Evolutionary conservation across 2,113 vertebrate genomes (phyloP).

Genomic region (Cheirogaleus medius): DNA sequence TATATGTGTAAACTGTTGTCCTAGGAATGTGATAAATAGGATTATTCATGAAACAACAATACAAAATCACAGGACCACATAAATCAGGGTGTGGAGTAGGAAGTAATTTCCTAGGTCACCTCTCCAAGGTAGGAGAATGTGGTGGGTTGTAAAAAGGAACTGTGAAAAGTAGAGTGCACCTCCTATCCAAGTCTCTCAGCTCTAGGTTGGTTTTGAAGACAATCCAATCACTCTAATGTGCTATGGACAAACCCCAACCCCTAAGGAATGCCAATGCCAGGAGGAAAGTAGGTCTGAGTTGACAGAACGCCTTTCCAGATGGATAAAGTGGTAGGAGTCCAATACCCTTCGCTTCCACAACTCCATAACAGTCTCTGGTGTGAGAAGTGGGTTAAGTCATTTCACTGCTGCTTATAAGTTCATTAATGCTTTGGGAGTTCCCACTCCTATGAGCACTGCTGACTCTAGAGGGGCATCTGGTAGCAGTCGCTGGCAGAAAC

Average conservation of each 20-base stretch:
- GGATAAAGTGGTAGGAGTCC: not conserved
- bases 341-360: not conserved
- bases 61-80: not conserved
- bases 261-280: not conserved
- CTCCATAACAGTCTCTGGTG: not conserved
- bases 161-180: not conserved
- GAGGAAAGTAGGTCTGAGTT: not conserved
- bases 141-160: not conserved
- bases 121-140: not conserved
- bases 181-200: not conserved
- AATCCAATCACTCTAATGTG: not conserved
- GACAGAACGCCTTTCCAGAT: not conserved
- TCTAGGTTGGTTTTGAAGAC: not conserved
- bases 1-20: not conserved
- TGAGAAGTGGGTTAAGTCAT: no score
- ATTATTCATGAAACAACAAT: not conserved
- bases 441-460: no score
- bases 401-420: no score
- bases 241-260: not conserved
- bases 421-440: no score
- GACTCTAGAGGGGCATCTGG: no score
- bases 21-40: not conserved
- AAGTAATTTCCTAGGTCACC: not conserved
- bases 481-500: not conserved
- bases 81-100: not conserved